Evolutionary conservation across 2,797 vertebrate species (phyloP).

Genomic region (Ptychobarbus kaznakovi): DNA sequence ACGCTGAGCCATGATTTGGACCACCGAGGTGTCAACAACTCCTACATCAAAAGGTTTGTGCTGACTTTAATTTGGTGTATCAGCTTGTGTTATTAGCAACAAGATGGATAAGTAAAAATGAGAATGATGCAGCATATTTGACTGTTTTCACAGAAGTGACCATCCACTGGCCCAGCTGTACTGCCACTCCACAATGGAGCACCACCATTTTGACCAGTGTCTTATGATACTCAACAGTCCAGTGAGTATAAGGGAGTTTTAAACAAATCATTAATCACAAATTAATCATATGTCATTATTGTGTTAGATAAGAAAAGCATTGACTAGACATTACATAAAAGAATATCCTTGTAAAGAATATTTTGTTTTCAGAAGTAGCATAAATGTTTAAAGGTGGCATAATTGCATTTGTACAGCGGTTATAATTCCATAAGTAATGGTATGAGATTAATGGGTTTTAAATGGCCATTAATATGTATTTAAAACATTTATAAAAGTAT

Average conservation of each 20-base stretch:
- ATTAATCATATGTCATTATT: not conserved
- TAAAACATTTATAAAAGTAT: not conserved
- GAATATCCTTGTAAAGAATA: too few species aligned
- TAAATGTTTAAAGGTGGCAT: not conserved
- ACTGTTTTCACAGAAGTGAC: constrained; percentile 82
- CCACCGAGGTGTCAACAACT: constrained; percentile 98
- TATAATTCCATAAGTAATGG: too few species aligned
- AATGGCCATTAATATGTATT: not conserved
- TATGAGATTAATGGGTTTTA: not conserved
- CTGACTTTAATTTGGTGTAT: not conserved
- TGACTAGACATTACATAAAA: not conserved
- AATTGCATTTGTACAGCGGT: too few species aligned
- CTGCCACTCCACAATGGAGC: constrained; percentile 98
- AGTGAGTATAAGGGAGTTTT: constrained; percentile 77
- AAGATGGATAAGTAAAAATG: not conserved
- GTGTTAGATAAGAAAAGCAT: not conserved
- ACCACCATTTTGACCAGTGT: constrained; percentile 98
- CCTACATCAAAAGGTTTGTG: constrained; percentile 91
- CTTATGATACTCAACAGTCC: constrained; percentile 98
- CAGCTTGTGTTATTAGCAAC: not conserved
- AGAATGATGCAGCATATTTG: constrained; percentile 1
- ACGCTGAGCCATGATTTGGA: constrained; percentile 95
- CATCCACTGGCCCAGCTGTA: constrained; percentile 96
- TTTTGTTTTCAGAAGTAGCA: too few species aligned
- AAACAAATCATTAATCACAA: not conserved